These are phyloP conservation scores for Raphicerus campestris DNA, from an alignment of 2,113 vertebrate species.

Conservation along the genomic window DNA sequence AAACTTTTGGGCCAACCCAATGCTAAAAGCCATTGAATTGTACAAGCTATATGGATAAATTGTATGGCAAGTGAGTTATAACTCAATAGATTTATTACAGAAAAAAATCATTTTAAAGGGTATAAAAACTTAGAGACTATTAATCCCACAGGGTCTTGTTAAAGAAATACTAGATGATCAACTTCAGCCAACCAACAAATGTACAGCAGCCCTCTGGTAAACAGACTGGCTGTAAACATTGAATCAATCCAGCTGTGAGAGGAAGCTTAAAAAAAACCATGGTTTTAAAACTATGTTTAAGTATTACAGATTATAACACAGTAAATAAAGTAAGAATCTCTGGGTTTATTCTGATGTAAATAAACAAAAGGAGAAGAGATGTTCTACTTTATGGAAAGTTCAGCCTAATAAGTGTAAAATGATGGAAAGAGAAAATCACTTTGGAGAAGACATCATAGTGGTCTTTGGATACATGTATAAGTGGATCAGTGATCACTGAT, in stretches of 20 bases:
- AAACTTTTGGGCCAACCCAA: neutral
- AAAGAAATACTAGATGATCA: constrained; percentile 55
- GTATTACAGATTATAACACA: neutral
- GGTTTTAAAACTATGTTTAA: neutral
- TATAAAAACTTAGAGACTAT: constrained; percentile 11
- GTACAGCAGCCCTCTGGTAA: neutral
- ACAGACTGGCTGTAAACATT: neutral
- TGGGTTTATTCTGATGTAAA: neutral
- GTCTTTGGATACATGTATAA: neutral
- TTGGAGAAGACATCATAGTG: neutral
- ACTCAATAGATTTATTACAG: constrained; percentile 31
- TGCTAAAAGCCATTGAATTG: neutral
- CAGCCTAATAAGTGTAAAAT: neutral
- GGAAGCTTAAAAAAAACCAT: neutral
- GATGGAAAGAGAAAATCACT: neutral
- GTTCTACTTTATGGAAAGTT: neutral
- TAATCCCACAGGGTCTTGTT: constrained; percentile 59
- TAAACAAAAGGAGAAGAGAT: neutral
- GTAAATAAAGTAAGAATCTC: neutral
- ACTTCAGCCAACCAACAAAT: constrained; percentile 55
- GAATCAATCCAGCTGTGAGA: neutral
- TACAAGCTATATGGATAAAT: neutral
- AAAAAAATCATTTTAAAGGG: neutral
- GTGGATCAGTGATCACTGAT: neutral
- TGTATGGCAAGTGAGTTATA: neutral